These are phyloP conservation scores for Otocyon megalotis DNA, from an alignment of 2,113 vertebrate species.

Conservation along the genomic window DNA sequence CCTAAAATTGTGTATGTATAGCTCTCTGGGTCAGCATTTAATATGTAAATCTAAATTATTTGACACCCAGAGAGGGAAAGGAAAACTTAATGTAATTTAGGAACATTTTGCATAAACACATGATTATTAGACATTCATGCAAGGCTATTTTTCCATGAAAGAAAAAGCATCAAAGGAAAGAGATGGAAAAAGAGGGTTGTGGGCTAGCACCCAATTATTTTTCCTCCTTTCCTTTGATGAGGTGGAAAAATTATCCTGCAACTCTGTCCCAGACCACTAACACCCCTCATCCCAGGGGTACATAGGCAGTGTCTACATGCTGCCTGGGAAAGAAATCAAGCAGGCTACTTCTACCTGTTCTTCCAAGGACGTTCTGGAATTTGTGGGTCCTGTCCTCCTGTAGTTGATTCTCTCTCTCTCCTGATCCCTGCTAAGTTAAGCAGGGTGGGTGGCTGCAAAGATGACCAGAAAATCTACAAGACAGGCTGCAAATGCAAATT, in stretches of 20 bases:
- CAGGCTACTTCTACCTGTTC: neutral
- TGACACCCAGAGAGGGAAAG: constrained; percentile 3
- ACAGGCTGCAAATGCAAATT: neutral
- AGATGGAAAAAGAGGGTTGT: neutral
- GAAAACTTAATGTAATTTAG: constrained; percentile 21
- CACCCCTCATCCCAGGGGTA: neutral
- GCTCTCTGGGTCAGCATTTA: neutral
- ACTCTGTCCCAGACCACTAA: neutral
- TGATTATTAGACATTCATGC: neutral
- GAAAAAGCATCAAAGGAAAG: neutral
- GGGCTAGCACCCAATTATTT: neutral
- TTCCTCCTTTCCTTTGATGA: neutral
- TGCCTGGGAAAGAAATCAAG: neutral
- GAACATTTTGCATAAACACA: neutral
- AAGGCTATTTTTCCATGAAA: neutral
- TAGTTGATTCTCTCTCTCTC: neutral
- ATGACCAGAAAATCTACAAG: neutral
- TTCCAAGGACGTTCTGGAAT: neutral
- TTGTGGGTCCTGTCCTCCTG: neutral
- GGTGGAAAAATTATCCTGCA: neutral
- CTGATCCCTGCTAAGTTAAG: neutral
- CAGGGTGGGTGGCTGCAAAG: accelerated
- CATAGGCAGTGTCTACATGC: neutral
- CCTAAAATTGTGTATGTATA: neutral
- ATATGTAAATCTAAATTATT: constrained; percentile 36